A percentile compares a stretch with the other conserved stretches of the same genome.
phyloP scores from a whole-genome alignment of 2,888 invertebrate genomes.

The Drosophila kanekoi region DNA sequence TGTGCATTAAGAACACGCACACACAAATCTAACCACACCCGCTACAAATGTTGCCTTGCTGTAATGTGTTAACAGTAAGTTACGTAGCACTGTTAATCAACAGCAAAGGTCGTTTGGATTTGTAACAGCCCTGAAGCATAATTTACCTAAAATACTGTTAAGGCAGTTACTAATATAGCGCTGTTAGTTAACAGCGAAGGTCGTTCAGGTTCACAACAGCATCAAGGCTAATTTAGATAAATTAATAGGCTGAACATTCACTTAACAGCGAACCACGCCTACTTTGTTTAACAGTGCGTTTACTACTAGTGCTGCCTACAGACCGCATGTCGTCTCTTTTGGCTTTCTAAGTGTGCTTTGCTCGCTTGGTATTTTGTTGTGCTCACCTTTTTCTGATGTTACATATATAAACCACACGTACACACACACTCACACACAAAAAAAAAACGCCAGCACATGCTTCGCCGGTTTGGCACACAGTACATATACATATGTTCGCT shows the following conservation, averaged over 20 bases:
- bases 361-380: conserved; percentile 70
- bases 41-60: conserved; percentile 9
- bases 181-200: conserved; percentile 51
- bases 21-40: conserved; percentile 5
- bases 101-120: conserved; percentile 5
- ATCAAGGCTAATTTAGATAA: conserved; percentile 7
- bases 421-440: conserved; percentile 16
- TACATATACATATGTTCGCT: conserved; percentile 9
- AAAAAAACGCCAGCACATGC: conserved; percentile 17
- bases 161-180: background rate
- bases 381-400: conserved; percentile 72
- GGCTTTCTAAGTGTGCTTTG: conserved; percentile 54
- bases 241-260: conserved; percentile 3
- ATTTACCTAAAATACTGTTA: conserved; percentile 1
- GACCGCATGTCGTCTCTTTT: conserved; percentile 21
- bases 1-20: conserved; percentile 4
- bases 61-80: conserved; percentile 12
- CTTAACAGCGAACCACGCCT: conserved; percentile 45
- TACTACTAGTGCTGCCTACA: conserved; percentile 15
- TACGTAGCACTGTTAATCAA: conserved; percentile 3
- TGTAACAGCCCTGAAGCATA: background rate
- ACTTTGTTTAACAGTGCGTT: conserved; percentile 9
- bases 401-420: conserved; percentile 27
- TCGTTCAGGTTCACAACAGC: conserved; percentile 25
- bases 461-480: conserved; percentile 62